Conservation (phyloP, 2,888 invertebrate genomes). For the Cosmopolites sordidus region DNA sequence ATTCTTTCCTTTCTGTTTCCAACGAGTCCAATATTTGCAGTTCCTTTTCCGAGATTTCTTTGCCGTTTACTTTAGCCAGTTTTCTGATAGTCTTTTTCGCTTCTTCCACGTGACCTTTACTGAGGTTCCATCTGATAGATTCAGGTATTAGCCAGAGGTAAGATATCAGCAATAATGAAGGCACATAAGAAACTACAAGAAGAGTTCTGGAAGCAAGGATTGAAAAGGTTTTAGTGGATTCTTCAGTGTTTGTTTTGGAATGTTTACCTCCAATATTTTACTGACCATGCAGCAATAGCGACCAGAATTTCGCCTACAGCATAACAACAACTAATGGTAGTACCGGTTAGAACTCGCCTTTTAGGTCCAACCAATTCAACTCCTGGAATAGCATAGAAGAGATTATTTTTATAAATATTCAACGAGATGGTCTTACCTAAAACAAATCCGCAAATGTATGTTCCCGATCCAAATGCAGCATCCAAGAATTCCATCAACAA, state of each 20-base stretch:
- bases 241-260: no score
- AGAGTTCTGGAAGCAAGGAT: constrained; percentile 32
- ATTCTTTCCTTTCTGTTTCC: constrained; percentile 5
- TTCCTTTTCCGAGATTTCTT: constrained; percentile 38
- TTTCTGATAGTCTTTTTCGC: constrained; percentile 57
- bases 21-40: constrained; percentile 36
- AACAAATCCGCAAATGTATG: constrained; percentile 70
- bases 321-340: constrained; percentile 66
- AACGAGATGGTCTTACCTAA: no score
- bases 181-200: constrained; percentile 56
- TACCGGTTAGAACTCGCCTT: constrained; percentile 66
- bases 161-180: constrained; percentile 61
- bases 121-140: constrained; percentile 72
- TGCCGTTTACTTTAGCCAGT: constrained; percentile 60
- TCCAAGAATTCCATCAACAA: constrained; percentile 67
- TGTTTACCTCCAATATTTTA: constrained; percentile 61
- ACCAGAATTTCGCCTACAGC: constrained; percentile 66
- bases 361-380: constrained; percentile 74
- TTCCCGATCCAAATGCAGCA: constrained; percentile 64
- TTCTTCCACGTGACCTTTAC: constrained; percentile 54
- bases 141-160: constrained; percentile 68
- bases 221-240: constrained; percentile 2
- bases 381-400: constrained; percentile 46
- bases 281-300: constrained; percentile 63
- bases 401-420: constrained; percentile 24